Conservation (phyloP, 2,888 invertebrate species). For the Incurvaria masculella region DNA sequence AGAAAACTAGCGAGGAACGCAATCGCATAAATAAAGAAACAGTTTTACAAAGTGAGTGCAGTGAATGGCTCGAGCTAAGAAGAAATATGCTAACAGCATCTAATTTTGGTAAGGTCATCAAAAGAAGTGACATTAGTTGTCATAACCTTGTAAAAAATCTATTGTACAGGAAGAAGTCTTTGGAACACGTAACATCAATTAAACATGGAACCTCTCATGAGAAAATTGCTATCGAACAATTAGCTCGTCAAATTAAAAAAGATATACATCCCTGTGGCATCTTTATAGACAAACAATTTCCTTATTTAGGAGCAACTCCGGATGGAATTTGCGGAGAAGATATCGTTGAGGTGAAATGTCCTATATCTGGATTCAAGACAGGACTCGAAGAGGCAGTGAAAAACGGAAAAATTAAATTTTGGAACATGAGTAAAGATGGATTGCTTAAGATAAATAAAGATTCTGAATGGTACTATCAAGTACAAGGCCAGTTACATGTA, state of each 20-base stretch:
- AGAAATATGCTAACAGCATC: constrained; percentile 9
- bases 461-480: constrained; percentile 3
- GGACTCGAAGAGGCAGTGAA: background rate
- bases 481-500: constrained; percentile 7
- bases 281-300: constrained; percentile 4
- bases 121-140: constrained; percentile 1
- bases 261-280: constrained; percentile 7
- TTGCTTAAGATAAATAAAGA: background rate
- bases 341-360: constrained; percentile 6
- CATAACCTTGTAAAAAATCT: constrained; percentile 2
- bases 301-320: constrained; percentile 6
- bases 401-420: background rate
- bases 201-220: constrained; percentile 10
- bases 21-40: constrained; percentile 4
- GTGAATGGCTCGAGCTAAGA: constrained; percentile 8
- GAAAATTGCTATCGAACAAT: constrained; percentile 4
- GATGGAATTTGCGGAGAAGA: constrained; percentile 3
- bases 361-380: constrained; percentile 1
- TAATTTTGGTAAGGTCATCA: constrained; percentile 4
- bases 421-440: background rate
- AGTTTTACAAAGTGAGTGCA: constrained; percentile 6
- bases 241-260: constrained; percentile 3
- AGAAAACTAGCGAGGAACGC: constrained; percentile 2
- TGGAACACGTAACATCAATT: constrained; percentile 3
- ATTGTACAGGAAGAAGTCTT: background rate